phyloP scores from a whole-genome alignment of 2,888 invertebrate species.

The Syrphus vitripennis region DNA sequence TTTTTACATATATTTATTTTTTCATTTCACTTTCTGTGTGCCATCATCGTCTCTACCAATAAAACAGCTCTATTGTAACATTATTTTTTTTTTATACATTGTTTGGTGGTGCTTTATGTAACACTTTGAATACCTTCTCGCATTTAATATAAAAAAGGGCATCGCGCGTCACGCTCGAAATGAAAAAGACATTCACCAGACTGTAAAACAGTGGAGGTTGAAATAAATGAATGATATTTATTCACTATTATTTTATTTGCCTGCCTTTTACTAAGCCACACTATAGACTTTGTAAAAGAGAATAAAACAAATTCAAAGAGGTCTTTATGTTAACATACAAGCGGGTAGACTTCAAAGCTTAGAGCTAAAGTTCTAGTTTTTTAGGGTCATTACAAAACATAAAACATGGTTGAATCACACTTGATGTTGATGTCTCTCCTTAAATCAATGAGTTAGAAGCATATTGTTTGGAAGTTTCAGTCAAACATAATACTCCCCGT shows the following conservation, averaged over 20 bases:
- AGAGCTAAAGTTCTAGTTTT: too few species aligned
- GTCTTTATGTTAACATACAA: too few species aligned
- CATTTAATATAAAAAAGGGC: conserved; percentile 44
- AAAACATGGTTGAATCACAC: too few species aligned
- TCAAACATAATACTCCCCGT: too few species aligned
- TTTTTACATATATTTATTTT: conserved; percentile 63
- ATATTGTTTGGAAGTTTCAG: too few species aligned
- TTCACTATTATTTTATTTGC: not conserved
- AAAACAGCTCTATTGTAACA: conserved; percentile 11
- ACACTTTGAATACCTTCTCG: conserved; percentile 55
- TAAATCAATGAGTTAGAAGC: too few species aligned
- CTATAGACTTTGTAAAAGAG: not conserved
- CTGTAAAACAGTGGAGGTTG: conserved; percentile 34
- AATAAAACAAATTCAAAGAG: not conserved
- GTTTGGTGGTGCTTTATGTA: conserved; percentile 59
- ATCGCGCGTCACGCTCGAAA: conserved; percentile 55
- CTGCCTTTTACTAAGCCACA: not conserved
- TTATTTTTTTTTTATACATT: conserved; percentile 5
- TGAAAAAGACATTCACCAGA: conserved; percentile 18
- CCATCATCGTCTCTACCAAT: conserved; percentile 9
- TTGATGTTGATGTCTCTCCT: too few species aligned
- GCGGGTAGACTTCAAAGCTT: too few species aligned
- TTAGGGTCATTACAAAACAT: too few species aligned
- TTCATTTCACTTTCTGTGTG: conserved; percentile 54
- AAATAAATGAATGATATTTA: conserved; percentile 27